Conservation (phyloP, 1,140 invertebrate species). For the Teleopsis dalmanni region DNA sequence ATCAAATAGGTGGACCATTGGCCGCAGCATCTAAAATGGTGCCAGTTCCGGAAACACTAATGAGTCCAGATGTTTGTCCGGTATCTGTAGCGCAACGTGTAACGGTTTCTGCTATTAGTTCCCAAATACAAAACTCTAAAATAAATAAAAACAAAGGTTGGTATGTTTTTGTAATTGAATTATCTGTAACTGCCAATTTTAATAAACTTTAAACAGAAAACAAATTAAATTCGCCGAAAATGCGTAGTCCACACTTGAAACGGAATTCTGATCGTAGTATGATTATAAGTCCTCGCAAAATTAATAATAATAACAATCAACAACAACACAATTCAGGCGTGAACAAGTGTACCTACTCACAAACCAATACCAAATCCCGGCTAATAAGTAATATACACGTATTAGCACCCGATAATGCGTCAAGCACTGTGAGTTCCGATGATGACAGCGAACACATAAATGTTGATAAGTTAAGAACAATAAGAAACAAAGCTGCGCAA, state of each 20-base stretch:
- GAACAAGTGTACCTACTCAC: not conserved
- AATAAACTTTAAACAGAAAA: slow-evolving; percentile 29
- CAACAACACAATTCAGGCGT: not conserved
- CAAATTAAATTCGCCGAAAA: slow-evolving; percentile 37
- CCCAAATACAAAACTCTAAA: slow-evolving; percentile 36
- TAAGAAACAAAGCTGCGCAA: slow-evolving; percentile 44
- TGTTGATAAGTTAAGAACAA: slow-evolving; percentile 43
- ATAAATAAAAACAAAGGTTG: slow-evolving; percentile 41
- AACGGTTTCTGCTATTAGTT: slow-evolving; percentile 27
- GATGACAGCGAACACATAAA: slow-evolving; percentile 43
- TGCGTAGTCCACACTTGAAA: slow-evolving; percentile 33
- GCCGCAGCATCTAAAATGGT: slow-evolving; percentile 76
- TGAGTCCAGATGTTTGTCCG: slow-evolving; percentile 72
- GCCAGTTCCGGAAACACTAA: slow-evolving; percentile 74
- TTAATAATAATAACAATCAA: slow-evolving; percentile 8
- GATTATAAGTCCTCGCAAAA: slow-evolving; percentile 31
- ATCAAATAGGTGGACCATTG: slow-evolving; percentile 47
- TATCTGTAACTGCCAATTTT: not conserved
- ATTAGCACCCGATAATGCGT: slow-evolving; percentile 5
- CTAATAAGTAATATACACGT: slow-evolving; percentile 12
- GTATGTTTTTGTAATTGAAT: not conserved
- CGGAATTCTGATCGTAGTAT: slow-evolving; percentile 26
- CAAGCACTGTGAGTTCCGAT: slow-evolving; percentile 27
- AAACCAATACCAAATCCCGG: slow-evolving; percentile 5
- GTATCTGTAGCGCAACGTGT: slow-evolving; percentile 38